Evolutionary conservation across 1,140 invertebrate genomes (phyloP).

Genomic region (Drosophila auraria): DNA sequence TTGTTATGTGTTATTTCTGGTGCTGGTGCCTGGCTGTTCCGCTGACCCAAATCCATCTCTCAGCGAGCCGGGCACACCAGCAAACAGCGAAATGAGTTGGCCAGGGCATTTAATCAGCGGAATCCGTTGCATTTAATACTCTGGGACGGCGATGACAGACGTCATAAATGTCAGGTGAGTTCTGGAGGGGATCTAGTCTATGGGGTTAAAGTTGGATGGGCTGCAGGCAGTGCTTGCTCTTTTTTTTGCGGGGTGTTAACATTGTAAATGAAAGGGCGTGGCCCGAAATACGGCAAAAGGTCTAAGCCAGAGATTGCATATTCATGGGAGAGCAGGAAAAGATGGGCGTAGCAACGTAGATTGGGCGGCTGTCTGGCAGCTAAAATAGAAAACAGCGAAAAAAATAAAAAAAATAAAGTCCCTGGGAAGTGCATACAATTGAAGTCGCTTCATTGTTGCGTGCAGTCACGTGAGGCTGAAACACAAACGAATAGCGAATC

Average conservation of each 20-base stretch:
- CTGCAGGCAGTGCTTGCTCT: conserved; percentile 17
- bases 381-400: conserved; percentile 33
- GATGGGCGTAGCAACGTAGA: conserved; percentile 35
- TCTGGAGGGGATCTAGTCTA: background rate
- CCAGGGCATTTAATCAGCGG: conserved; percentile 58
- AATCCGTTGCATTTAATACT: conserved; percentile 52
- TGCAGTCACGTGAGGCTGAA: conserved; percentile 53
- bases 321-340: conserved; percentile 44
- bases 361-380: conserved; percentile 14
- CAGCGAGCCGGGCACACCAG: conserved; percentile 26
- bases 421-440: conserved; percentile 53
- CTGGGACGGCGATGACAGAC: conserved; percentile 34
- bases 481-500: conserved; percentile 11
- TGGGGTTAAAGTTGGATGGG: conserved; percentile 36
- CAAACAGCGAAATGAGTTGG: conserved; percentile 51
- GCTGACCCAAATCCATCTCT: conserved; percentile 63
- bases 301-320: conserved; percentile 44
- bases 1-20: conserved; percentile 17
- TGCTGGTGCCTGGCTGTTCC: conserved; percentile 30
- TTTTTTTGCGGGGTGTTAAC: conserved; percentile 45
- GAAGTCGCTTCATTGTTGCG: conserved; percentile 45
- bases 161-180: conserved; percentile 43
- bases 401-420: conserved; percentile 13
- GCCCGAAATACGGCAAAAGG: conserved; percentile 3
- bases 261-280: conserved; percentile 47